These are phyloP conservation scores for Halichoeres trimaculatus DNA, from an alignment of 2,113 vertebrate species.

Conservation along the genomic window DNA sequence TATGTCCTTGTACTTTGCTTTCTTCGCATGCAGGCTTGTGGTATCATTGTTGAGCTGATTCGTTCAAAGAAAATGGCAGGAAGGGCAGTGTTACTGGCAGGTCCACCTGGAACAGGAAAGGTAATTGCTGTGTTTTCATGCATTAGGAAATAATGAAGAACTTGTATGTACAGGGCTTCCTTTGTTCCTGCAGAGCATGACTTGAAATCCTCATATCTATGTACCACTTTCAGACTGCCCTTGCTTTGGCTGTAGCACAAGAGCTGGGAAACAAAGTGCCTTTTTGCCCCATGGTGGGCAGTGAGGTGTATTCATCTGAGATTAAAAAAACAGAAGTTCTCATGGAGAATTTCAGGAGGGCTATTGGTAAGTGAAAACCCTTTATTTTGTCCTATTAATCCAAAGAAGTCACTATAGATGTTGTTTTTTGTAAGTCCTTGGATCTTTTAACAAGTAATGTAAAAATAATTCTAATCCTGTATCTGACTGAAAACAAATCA, in stretches of 20 bases:
- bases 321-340: slow-evolving; percentile 99
- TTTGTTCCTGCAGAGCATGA: neutral
- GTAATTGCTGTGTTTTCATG: slow-evolving; percentile 71
- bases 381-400: neutral
- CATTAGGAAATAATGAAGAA: neutral
- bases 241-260: slow-evolving; percentile 96
- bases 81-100: slow-evolving; percentile 93
- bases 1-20: neutral
- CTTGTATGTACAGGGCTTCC: neutral
- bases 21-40: slow-evolving; percentile 88
- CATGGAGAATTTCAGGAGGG: slow-evolving; percentile 98
- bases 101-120: slow-evolving; percentile 98
- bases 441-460: too few species aligned
- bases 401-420: neutral
- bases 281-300: slow-evolving; percentile 99
- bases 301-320: slow-evolving; percentile 97
- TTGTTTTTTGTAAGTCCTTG: neutral
- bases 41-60: slow-evolving; percentile 97
- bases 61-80: slow-evolving; percentile 99
- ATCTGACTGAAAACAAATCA: too few species aligned
- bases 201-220: neutral
- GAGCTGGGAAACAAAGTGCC: slow-evolving; percentile 98
- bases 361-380: slow-evolving; percentile 89
- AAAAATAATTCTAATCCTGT: too few species aligned
- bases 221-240: slow-evolving; percentile 86